These are phyloP conservation scores for Corvus cornix DNA, from an alignment of 2,113 vertebrate species.

Conservation along the genomic window DNA sequence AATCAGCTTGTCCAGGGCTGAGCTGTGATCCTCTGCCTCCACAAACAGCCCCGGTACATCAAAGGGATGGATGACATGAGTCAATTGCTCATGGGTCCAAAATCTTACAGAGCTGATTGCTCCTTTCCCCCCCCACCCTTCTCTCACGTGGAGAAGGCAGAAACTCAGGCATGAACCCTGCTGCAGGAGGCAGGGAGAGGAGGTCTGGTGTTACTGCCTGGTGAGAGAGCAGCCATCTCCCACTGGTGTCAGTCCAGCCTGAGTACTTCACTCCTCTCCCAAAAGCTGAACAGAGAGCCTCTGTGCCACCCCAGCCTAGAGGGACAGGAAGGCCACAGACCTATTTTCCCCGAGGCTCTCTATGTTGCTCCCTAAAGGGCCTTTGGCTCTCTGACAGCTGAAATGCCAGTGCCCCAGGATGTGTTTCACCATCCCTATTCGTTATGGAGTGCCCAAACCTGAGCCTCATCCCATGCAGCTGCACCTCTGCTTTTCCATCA, in stretches of 20 bases:
- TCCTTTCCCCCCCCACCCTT: background rate
- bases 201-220: rapidly evolving
- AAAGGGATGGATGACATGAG: conserved; percentile 31
- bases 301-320: rapidly evolving
- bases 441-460: background rate
- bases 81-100: background rate
- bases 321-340: background rate
- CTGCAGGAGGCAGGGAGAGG: background rate
- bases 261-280: background rate
- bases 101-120: background rate
- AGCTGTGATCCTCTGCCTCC: conserved; percentile 38
- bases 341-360: rapidly evolving
- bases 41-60: background rate
- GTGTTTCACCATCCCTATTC: background rate
- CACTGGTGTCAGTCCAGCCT: rapidly evolving
- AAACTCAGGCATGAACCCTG: background rate
- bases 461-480: background rate
- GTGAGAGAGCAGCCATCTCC: background rate
- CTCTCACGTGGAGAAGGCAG: background rate
- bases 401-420: rapidly evolving
- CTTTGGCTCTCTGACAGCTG: background rate
- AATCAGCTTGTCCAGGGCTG: background rate
- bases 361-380: background rate
- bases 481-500: background rate
- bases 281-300: background rate